Evolutionary conservation across 2,113 vertebrate genomes (phyloP), one percentile per base, ranked within the genome.

Genomic region (Campylomormyrus numenius): DNA sequence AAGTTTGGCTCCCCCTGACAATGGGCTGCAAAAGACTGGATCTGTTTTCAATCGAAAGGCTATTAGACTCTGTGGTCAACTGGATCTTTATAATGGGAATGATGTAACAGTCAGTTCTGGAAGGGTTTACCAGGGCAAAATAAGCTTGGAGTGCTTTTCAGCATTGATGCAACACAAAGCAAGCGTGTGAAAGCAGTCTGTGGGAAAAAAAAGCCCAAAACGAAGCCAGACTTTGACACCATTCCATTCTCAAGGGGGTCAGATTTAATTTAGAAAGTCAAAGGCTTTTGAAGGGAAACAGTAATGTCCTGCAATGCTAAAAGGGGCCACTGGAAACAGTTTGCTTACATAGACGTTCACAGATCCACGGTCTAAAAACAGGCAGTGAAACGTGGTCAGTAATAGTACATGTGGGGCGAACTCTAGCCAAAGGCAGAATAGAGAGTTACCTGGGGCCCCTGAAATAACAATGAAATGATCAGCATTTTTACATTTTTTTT

Each of bases 21-120:
- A 58, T 27, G 49, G 17, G 52, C 17, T 58, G 56, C 39, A 27
- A 87, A 52, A 50, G 31, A 50, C 86, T 56, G 86, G 66, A 66
- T 90, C 90, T 88, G 90, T 53, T 90, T 90, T 58, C 90, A 90
- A 88, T 88, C 83, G 70, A 49, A 62, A 42, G 87, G 56, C 42
- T 87, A 90, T 88, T 84, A 90, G 74, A 84, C 87, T 66, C 48
- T 49, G 70, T 48, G 87, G 52, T 80, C 66, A 62, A 88, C 70
- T 84, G 70, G 58, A 88, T 49, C 87, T 53, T 83, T 19, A 83
- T 53, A 88, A 90, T 90, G 87, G 87, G 45, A 90, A 90, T 88
- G 86, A 90, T 88, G 90, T 46, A 83, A 90, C 87, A 70, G 89
- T 45, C 62, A 80, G 70, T 56, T 56, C 46, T 88, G 90, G 90